Base-by-base conservation (phyloP, 2,797 vertebrate genomes). In the Staurois parvus region DNA sequence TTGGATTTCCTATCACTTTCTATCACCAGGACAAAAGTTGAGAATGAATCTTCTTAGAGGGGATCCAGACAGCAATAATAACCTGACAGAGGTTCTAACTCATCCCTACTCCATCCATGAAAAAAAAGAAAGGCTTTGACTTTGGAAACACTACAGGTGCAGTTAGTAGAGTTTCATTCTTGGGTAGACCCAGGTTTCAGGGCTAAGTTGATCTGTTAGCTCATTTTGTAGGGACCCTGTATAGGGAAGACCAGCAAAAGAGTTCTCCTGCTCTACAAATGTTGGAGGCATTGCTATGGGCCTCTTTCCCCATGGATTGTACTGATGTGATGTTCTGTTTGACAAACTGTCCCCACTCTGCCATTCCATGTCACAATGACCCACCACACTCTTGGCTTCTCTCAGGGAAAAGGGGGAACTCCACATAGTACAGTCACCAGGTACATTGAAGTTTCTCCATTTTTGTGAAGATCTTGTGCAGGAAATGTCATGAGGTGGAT, bases 131-230 rank as follows among this genome's bases (percentile, higher is more conserved):
- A 59, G 52, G 52, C 8, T 52, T 64, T 64, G n/a, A 12, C 59
- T 59, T 19, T 59, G 3, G 4, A n/a, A 59, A 59, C 56, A 3
- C 56, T 8, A 21, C 13, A 52, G 3, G 3, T 67, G 28, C 67
- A 19, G 3, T 52, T 62, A 93, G 85, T 93, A 93, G 0, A 93
- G 86, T 83, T 88, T 91, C 93, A 93, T 93, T 37, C 92, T 91
- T 64, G 92, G 92, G 72, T 91, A 93, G 66, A 89, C 84, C 92
- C 92, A 93, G 45, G 85, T 32, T 30, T 89, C 88, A 0, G 92
- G 91, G 67, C 90, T 91, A 66, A 72, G 85, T 59, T 84, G 88
- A 19, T 84, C 59, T 42, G 90, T 77, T 28, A 88, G 72, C 78
- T 85, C 84, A 26, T 89, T 89, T 24, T 85, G 67, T 28, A 72